phyloP scores from a whole-genome alignment of 2,888 invertebrate species.

The Melanostoma scalare region DNA sequence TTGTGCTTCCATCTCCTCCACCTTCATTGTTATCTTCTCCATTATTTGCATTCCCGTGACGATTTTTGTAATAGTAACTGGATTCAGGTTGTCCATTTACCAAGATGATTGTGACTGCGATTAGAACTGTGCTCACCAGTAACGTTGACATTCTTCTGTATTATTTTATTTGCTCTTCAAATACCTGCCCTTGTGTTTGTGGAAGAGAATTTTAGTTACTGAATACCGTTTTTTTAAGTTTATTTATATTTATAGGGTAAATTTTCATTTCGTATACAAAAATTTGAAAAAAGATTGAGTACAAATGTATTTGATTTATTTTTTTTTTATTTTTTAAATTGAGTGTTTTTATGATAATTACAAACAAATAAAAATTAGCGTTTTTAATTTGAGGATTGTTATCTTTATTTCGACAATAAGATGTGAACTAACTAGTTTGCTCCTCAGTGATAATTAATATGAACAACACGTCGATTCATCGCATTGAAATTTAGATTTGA shows the following conservation, averaged over 20 bases:
- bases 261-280: no score
- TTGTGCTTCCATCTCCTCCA: conserved; percentile 44
- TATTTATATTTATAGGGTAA: not conserved
- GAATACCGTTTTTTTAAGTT: not conserved
- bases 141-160: conserved; percentile 61
- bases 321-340: no score
- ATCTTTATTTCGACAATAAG: no score
- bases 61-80: conserved; percentile 57
- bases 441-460: no score
- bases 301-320: no score
- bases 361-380: no score
- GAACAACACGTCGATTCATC: no score
- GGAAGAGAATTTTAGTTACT: conserved; percentile 15
- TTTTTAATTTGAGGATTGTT: no score
- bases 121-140: conserved; percentile 54
- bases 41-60: conserved; percentile 40
- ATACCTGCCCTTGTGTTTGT: conserved; percentile 38
- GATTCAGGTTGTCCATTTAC: conserved; percentile 59
- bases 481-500: no score
- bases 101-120: conserved; percentile 49
- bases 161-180: conserved; percentile 44
- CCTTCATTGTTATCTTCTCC: conserved; percentile 49
- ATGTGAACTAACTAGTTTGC: no score
- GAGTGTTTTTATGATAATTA: no score
- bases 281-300: no score